These are phyloP conservation scores for Distichodus sexfasciatus DNA, from an alignment of 2,797 vertebrate genomes.

Conservation along the genomic window DNA sequence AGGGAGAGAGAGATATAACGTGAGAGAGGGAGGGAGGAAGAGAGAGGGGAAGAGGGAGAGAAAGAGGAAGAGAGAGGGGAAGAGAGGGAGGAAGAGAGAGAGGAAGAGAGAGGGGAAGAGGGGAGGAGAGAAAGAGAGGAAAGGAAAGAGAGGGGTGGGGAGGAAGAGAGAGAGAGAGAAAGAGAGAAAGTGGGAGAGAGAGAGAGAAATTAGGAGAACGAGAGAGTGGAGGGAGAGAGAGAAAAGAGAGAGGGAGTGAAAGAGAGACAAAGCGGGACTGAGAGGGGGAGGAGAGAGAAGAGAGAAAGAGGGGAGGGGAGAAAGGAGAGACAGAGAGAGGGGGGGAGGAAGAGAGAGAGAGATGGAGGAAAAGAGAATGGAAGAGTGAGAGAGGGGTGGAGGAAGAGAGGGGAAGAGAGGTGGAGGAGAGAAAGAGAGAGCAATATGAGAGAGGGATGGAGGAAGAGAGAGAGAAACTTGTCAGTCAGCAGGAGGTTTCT, in stretches of 20 bases:
- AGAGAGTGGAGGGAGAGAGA: neutral
- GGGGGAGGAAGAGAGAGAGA: no score
- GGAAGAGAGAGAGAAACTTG: no score
- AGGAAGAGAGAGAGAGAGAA: neutral
- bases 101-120: neutral
- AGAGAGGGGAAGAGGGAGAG: neutral
- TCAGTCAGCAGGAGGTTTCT: no score
- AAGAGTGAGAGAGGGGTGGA: no score
- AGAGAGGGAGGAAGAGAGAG: neutral
- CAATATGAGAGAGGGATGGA: no score
- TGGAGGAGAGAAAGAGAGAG: no score
- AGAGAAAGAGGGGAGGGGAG: no score
- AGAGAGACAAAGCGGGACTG: slow-evolving; percentile 5
- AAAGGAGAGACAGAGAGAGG: no score
- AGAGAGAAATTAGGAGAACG: neutral
- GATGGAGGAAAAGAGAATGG: no score
- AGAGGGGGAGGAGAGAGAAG: no score
- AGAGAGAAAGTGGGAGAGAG: neutral
- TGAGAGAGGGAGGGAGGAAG: neutral
- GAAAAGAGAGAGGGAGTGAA: neutral
- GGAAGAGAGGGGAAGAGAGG: no score
- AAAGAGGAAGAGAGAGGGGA: neutral
- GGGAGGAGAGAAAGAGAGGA: neutral
- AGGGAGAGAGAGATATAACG: neutral
- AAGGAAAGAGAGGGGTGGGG: neutral